These are phyloP conservation scores for Leucopsar rothschildi DNA, from an alignment of 2,113 vertebrate species.

Conservation along the genomic window DNA sequence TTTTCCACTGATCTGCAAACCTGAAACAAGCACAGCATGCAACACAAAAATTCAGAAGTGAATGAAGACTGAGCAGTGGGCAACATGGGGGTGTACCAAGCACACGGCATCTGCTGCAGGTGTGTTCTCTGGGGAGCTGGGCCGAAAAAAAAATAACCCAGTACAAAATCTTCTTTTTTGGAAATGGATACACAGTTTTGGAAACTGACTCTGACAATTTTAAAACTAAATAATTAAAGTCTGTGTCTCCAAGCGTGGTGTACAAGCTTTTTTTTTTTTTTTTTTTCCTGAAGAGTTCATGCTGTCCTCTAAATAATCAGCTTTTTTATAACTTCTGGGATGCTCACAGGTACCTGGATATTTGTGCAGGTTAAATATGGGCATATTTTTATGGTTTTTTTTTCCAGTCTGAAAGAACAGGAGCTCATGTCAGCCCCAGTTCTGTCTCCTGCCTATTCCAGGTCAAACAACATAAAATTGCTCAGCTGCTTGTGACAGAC, in stretches of 20 bases:
- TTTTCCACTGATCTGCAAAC: neutral
- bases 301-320: neutral
- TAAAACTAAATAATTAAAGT: neutral
- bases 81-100: accelerated
- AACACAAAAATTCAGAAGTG: neutral
- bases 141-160: neutral
- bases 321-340: neutral
- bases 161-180: neutral
- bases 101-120: neutral
- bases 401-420: neutral
- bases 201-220: neutral
- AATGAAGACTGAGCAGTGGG: neutral
- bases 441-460: neutral
- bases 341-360: neutral
- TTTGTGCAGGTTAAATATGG: neutral
- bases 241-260: neutral
- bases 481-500: neutral
- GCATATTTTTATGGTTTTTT: neutral
- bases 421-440: neutral
- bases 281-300: neutral
- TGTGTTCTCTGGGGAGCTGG: neutral
- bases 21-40: neutral
- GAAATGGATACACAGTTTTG: neutral
- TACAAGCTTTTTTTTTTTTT: neutral
- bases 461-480: neutral